These are phyloP conservation scores for Harpagifer antarcticus DNA, from an alignment of 2,797 vertebrate genomes.

Conservation along the genomic window DNA sequence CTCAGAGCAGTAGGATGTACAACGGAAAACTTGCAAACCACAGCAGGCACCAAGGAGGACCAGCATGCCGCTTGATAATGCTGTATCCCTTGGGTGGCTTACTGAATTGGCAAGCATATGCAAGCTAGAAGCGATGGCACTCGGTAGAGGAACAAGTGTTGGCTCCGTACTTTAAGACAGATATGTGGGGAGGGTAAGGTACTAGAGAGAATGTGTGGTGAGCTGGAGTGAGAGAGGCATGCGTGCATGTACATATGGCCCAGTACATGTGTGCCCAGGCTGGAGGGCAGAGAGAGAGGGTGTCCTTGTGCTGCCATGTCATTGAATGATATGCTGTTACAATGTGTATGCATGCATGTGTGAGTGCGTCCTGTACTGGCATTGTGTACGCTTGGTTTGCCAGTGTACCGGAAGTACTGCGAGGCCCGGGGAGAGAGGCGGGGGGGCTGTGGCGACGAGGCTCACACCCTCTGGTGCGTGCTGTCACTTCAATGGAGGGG, in stretches of 20 bases:
- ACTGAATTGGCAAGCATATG: conserved; percentile 42
- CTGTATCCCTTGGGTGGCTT: conserved; percentile 42
- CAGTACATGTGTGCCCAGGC: conserved; percentile 26
- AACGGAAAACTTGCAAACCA: conserved; percentile 59
- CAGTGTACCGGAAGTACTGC: conserved; percentile 49
- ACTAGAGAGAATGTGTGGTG: conserved; percentile 17
- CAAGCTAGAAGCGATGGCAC: conserved; percentile 42
- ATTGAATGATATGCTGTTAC: conserved; percentile 12
- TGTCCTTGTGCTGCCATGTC: conserved; percentile 27
- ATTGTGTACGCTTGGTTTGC: conserved; percentile 30
- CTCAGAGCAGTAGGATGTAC: conserved; percentile 57
- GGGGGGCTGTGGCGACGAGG: conserved; percentile 36
- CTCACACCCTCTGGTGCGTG: conserved; percentile 69
- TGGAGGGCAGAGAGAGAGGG: conserved; percentile 23
- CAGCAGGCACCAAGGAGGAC: conserved; percentile 49
- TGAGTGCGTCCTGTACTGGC: conserved; percentile 36
- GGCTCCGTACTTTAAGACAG: conserved; percentile 22
- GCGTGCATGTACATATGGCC: conserved; percentile 36
- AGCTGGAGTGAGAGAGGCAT: conserved; percentile 16
- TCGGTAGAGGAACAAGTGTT: conserved; percentile 29
- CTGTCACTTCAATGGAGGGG: conserved; percentile 74
- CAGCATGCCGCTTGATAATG: conserved; percentile 49
- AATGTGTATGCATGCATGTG: conserved; percentile 24
- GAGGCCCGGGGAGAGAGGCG: conserved; percentile 9
- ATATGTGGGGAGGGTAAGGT: conserved; percentile 20